These are phyloP conservation scores for Branchellion lobata DNA, from an alignment of 2,888 invertebrate species.

Conservation along the genomic window DNA sequence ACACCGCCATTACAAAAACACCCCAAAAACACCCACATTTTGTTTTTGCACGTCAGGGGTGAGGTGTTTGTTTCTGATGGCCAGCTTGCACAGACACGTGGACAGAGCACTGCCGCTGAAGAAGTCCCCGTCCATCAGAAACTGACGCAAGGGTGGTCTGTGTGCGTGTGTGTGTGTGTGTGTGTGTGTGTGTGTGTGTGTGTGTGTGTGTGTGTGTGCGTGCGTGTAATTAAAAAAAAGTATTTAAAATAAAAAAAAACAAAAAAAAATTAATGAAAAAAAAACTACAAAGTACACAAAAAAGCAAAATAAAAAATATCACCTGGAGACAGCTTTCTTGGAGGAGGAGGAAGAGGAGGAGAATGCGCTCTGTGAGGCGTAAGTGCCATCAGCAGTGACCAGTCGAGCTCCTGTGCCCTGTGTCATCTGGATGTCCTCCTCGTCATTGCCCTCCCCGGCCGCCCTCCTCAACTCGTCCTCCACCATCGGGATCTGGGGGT, in stretches of 20 bases:
- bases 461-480: constrained; percentile 71
- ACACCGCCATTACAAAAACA: no score
- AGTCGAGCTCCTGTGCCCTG: constrained; percentile 67
- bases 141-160: constrained; percentile 78
- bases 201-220: not conserved
- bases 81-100: constrained; percentile 85
- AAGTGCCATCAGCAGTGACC: constrained; percentile 98
- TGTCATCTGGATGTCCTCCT: constrained; percentile 50
- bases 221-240: not conserved
- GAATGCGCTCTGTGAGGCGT: constrained; percentile 96
- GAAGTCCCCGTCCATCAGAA: constrained; percentile 90
- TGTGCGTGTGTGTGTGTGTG: not conserved
- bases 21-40: constrained; percentile 57
- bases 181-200: not conserved
- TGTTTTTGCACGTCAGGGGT: constrained; percentile 59
- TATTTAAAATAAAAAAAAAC: not conserved
- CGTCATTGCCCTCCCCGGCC: constrained; percentile 65
- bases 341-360: constrained; percentile 66
- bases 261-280: no score
- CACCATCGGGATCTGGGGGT: constrained; percentile 67
- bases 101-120: constrained; percentile 90
- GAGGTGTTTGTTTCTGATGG: constrained; percentile 70
- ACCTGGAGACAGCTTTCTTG: constrained; percentile 59
- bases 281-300: no score
- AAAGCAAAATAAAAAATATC: not conserved